Percentiles rank a stretch among this genome's conserved stretches.
These are phyloP conservation scores for Pterobdella sp. DNA, from an alignment of 2,888 invertebrate species.

Conservation along the genomic window DNA sequence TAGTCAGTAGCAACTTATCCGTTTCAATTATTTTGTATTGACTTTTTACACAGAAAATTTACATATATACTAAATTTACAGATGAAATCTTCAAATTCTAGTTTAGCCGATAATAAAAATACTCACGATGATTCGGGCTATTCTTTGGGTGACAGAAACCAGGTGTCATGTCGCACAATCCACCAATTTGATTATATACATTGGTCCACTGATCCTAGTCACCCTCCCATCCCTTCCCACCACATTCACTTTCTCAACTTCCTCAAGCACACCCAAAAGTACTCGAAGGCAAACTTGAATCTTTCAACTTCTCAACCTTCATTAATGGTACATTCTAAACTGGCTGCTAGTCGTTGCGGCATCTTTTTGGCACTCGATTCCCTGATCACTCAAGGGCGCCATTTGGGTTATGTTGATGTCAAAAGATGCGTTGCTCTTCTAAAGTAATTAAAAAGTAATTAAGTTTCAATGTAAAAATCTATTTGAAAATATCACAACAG, in stretches of 20 bases:
- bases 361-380: constrained; percentile 35
- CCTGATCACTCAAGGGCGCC: constrained; percentile 31
- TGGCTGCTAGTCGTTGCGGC: constrained; percentile 36
- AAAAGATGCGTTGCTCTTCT: constrained; percentile 30
- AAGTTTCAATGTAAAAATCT: no score
- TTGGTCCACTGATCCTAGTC: constrained; percentile 25
- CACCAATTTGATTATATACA: constrained; percentile 32
- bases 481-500: no score
- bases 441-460: constrained; percentile 5
- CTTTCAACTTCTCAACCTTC: not conserved
- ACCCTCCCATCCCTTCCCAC: constrained; percentile 31
- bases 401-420: constrained; percentile 34
- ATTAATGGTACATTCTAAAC: constrained; percentile 35
- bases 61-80: no score
- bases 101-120: no score
- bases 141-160: not conserved
- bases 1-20: constrained; percentile 3
- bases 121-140: no score
- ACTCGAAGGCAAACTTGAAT: not conserved
- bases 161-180: not conserved
- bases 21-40: not conserved
- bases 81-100: no score
- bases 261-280: constrained; percentile 10
- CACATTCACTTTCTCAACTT: constrained; percentile 33
- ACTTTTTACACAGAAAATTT: no score